These are phyloP conservation scores for Zeuzera pyrina DNA, from an alignment of 2,888 invertebrate genomes.

Conservation along the genomic window DNA sequence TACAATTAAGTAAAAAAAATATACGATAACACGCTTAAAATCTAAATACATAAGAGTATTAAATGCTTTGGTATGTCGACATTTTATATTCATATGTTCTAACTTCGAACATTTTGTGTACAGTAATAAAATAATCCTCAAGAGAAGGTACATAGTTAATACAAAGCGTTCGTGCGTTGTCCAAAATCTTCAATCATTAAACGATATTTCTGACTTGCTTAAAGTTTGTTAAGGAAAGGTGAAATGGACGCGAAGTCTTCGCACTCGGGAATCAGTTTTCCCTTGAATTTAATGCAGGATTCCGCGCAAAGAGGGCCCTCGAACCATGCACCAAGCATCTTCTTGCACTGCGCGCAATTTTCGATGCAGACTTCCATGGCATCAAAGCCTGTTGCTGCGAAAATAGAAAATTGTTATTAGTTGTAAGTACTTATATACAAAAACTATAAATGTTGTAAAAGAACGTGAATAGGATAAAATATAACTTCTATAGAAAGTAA, in stretches of 20 bases:
- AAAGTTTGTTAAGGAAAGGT: constrained; percentile 77
- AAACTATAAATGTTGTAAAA: too few relatives aligned
- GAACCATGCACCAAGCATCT: constrained; percentile 90
- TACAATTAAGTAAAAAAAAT: constrained; percentile 21
- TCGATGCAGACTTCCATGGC: constrained; percentile 81
- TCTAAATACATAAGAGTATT: constrained; percentile 27
- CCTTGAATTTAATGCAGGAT: constrained; percentile 86
- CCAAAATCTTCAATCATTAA: too few relatives aligned
- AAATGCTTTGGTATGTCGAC: constrained; percentile 37
- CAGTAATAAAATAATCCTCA: too few relatives aligned
- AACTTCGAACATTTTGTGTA: too few relatives aligned
- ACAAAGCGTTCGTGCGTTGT: too few relatives aligned
- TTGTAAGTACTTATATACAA: too few relatives aligned
- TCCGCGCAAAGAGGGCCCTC: constrained; percentile 90
- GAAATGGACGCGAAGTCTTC: constrained; percentile 86
- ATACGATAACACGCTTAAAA: constrained; percentile 20
- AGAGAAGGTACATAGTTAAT: too few relatives aligned
- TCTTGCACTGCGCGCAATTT: constrained; percentile 92
- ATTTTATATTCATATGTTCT: too few relatives aligned
- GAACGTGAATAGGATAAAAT: too few relatives aligned
- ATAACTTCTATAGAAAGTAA: too few relatives aligned
- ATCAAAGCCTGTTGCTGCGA: constrained; percentile 65
- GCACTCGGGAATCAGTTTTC: constrained; percentile 88
- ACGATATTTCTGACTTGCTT: constrained; percentile 14
- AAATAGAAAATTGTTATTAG: constrained; percentile 11